Evolutionary conservation across 2,113 vertebrate genomes (phyloP).

Genomic region (Chaetodon auriga): DNA sequence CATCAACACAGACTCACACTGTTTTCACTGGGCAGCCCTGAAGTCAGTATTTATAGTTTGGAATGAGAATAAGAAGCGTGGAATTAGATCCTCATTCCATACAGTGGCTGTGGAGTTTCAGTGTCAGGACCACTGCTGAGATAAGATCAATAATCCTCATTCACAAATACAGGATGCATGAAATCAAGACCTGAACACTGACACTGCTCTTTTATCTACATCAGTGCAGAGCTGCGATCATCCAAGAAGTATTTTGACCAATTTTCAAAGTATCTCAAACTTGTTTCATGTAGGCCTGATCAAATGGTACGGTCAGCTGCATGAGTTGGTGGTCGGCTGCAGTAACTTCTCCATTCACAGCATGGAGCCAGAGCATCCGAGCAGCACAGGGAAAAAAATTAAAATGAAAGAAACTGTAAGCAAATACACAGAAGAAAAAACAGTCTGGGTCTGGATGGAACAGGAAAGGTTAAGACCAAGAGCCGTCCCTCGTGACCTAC

Average conservation of each 20-base stretch:
- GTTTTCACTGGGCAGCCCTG: neutral
- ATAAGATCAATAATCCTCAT: neutral
- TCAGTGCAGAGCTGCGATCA: no score
- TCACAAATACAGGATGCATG: neutral
- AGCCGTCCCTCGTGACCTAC: neutral
- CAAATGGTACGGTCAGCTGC: neutral
- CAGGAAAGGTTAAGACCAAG: neutral
- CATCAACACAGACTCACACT: neutral
- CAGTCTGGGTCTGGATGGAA: neutral
- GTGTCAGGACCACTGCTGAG: neutral
- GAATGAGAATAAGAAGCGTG: neutral
- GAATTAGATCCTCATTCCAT: neutral
- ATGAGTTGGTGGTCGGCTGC: neutral
- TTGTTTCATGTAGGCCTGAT: neutral
- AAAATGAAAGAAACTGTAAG: neutral
- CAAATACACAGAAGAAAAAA: no score
- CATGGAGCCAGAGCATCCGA: no score
- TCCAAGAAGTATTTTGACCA: no score
- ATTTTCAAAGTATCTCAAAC: no score
- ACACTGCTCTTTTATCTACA: no score
- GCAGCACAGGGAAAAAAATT: no score
- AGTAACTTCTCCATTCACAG: no score
- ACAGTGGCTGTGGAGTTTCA: neutral
- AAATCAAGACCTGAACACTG: neutral
- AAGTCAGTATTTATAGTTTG: slow-evolving; percentile 3